Percentiles rank a stretch among this genome's conserved stretches.
phyloP scores from a whole-genome alignment of 2,113 vertebrate species.

The Strigops habroptila region DNA sequence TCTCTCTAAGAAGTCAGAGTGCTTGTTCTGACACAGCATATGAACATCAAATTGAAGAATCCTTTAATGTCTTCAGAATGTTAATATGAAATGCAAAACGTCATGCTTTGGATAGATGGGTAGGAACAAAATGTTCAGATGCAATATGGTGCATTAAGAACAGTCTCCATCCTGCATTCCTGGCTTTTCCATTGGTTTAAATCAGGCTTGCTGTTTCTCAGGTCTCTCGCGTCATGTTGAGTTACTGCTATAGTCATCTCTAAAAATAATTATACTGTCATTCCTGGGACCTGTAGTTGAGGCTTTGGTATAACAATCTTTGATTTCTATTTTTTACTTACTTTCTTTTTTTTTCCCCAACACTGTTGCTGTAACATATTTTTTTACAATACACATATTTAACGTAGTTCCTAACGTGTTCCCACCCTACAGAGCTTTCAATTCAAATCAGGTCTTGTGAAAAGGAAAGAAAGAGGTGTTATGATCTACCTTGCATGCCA shows the following conservation, averaged over 20 bases:
- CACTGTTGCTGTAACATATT: neutral
- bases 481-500: neutral
- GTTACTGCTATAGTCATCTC: slow-evolving; percentile 45
- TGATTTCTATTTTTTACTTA: neutral
- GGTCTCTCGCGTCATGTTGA: slow-evolving; percentile 32
- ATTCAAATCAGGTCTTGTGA: neutral
- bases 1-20: neutral
- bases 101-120: slow-evolving; percentile 54
- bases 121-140: slow-evolving; percentile 63
- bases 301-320: neutral
- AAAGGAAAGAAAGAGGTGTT: neutral
- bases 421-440: neutral
- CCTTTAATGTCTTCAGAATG: slow-evolving; percentile 62
- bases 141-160: slow-evolving; percentile 60
- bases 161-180: slow-evolving; percentile 57
- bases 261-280: slow-evolving; percentile 58
- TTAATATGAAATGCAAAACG: slow-evolving; percentile 63
- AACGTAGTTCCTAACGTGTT: neutral
- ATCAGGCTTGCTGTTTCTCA: slow-evolving; percentile 48
- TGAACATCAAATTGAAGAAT: slow-evolving; percentile 36
- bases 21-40: slow-evolving; percentile 41
- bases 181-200: slow-evolving; percentile 56
- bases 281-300: neutral
- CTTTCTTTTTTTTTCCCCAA: neutral
- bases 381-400: neutral